Evolutionary conservation across 23 tunicate genomes (phyloP), one percentile per base, ranked within the genome.

Genomic region (Trididemnum nubilum): DNA sequence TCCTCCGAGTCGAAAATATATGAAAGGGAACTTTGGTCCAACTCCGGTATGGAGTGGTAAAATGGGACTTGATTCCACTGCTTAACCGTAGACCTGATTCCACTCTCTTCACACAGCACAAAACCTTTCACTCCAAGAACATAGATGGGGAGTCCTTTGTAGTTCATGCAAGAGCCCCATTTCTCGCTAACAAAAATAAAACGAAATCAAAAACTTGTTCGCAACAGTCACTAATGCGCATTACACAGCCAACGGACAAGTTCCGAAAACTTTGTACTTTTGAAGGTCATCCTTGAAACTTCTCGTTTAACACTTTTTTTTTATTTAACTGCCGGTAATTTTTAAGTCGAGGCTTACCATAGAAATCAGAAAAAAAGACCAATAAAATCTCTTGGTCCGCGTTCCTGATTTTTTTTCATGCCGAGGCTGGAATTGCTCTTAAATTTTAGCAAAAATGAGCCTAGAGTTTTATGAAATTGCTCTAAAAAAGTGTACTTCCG

Each of bases 61-160:
- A 86, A 86, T 19, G 70, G 72, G 28, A 82, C 78, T 30, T 82
- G 19, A 22, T 58, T 70, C 86, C 86, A 82, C 64, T 82, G 33
- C 65, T 82, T 71, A 37, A 30, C 25, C 1, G 51, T 35, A 22
- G n/a, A 29, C 18, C 78, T 34, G 0, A 9, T 5, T 29, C 51
- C 86, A 7, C 24, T 33, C 2, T 33, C 30, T 66, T 71, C 51
- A 23, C 34, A 36, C 34, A 82, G 27, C 3, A 82, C 24, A 28
- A 82, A 31, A 7, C 34, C 7, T 2, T 35, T 33, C 21, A 82
- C 34, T 71, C 71, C 71, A 28, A 71, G 67, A 51, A 82, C 86
- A 21, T 40, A 70, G 38, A 71, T 33, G 2, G 86, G 60, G 31
- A 52, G 34, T 3, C 34, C 7, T 36, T 82, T 82, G 69, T 82